These are phyloP conservation scores for Chrysodeixis includens DNA, from an alignment of 2,888 invertebrate genomes.

Conservation along the genomic window DNA sequence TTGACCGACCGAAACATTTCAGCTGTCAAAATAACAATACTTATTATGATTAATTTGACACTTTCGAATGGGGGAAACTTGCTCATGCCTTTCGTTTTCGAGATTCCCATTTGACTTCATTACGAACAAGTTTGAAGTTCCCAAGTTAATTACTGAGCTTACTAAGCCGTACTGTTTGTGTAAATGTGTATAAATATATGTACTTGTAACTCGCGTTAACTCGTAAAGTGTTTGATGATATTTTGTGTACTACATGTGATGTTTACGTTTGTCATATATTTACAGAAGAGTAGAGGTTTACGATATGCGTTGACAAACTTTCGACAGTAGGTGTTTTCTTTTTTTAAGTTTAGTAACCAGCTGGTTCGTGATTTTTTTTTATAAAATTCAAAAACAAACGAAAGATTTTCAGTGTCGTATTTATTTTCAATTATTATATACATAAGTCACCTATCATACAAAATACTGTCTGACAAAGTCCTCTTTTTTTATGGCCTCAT, in stretches of 20 bases:
- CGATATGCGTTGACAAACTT: too few relatives aligned
- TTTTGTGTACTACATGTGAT: constrained; percentile 1
- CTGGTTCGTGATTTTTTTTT: too few relatives aligned
- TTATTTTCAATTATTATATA: too few relatives aligned
- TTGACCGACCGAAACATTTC: background rate
- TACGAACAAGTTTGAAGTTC: constrained; percentile 42
- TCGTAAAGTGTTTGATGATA: background rate
- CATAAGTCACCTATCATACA: too few relatives aligned
- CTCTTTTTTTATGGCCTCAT: too few relatives aligned
- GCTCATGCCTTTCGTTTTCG: constrained; percentile 32
- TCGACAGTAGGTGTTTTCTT: too few relatives aligned
- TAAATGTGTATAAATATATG: constrained; percentile 27
- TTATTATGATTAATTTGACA: constrained; percentile 25
- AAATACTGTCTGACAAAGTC: too few relatives aligned
- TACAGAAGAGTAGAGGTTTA: too few relatives aligned
- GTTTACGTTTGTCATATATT: background rate
- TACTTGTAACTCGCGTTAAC: background rate
- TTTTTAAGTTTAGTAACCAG: too few relatives aligned
- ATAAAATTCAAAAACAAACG: too few relatives aligned
- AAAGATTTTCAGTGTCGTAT: too few relatives aligned
- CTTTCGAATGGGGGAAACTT: constrained; percentile 29
- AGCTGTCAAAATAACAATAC: background rate
- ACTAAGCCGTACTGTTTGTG: constrained; percentile 31
- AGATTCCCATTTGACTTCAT: constrained; percentile 37
- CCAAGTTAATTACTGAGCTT: constrained; percentile 45